phyloP scores from a whole-genome alignment of 2,888 invertebrate genomes.

The Hypena proboscidalis region DNA sequence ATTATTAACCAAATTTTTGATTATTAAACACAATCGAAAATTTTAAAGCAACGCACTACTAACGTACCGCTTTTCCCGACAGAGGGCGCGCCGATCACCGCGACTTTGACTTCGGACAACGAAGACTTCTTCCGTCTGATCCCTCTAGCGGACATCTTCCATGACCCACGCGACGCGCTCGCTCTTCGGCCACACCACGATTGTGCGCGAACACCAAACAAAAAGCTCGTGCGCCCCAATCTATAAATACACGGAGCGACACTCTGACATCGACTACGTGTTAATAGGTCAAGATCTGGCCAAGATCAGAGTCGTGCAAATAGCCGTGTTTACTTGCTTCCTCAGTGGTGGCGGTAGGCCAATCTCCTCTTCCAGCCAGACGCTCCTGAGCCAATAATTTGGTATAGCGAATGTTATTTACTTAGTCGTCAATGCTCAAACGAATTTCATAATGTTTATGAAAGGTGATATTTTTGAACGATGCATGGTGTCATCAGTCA shows the following conservation, averaged over 20 bases:
- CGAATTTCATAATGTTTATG: slow-evolving; percentile 1
- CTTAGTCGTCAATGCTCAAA: slow-evolving; percentile 17
- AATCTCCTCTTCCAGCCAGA: slow-evolving; percentile 33
- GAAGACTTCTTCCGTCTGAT: slow-evolving; percentile 96
- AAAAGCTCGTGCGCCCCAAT: slow-evolving; percentile 65
- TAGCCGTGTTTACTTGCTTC: slow-evolving; percentile 74
- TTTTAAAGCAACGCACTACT: slow-evolving; percentile 23
- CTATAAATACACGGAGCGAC: slow-evolving; percentile 81
- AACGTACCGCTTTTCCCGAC: slow-evolving; percentile 96
- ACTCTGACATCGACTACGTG: slow-evolving; percentile 76
- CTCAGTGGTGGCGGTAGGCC: slow-evolving; percentile 53
- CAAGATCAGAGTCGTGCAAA: slow-evolving; percentile 80
- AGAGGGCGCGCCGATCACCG: slow-evolving; percentile 94
- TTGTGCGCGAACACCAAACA: slow-evolving; percentile 58
- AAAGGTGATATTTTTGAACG: not conserved
- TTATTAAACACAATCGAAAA: slow-evolving; percentile 4
- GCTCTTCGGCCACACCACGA: slow-evolving; percentile 56
- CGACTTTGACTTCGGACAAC: slow-evolving; percentile 95
- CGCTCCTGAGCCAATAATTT: slow-evolving; percentile 25
- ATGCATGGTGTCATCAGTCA: not conserved
- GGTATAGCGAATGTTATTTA: slow-evolving; percentile 19
- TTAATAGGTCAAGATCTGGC: slow-evolving; percentile 85
- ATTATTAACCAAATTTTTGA: not conserved
- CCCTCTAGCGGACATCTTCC: slow-evolving; percentile 90
- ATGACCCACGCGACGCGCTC: slow-evolving; percentile 54